phyloP scores from a whole-genome alignment of 2,113 vertebrate species.

The Actenoides hombroni region DNA sequence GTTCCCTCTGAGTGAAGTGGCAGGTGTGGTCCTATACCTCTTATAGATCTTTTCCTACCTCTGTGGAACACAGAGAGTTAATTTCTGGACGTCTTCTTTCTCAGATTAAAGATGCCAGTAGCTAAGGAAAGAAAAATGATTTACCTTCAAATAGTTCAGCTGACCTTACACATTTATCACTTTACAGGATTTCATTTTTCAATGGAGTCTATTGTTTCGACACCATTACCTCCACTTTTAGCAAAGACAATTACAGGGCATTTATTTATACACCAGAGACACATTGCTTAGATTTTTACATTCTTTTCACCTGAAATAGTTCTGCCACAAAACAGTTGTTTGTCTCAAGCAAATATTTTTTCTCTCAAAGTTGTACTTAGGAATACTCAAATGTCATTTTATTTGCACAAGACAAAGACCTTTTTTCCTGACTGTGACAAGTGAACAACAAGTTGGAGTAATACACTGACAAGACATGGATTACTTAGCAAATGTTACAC shows the following conservation, averaged over 20 bases:
- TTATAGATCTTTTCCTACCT: neutral
- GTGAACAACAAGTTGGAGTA: neutral
- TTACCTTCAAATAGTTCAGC: constrained; percentile 45
- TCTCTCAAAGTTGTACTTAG: constrained; percentile 10
- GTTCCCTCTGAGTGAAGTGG: neutral
- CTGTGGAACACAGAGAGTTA: constrained; percentile 39
- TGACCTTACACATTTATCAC: constrained; percentile 62
- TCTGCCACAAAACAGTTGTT: constrained; percentile 44
- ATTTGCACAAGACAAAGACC: constrained; percentile 45
- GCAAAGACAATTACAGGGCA: constrained; percentile 39
- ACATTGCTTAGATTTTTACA: constrained; percentile 38
- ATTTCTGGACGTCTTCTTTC: neutral
- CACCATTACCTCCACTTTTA: constrained; percentile 51
- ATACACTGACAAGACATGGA: neutral
- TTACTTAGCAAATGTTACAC: constrained; percentile 5
- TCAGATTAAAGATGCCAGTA: constrained; percentile 32
- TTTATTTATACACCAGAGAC: constrained; percentile 56
- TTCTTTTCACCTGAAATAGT: constrained; percentile 34
- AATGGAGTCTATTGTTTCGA: constrained; percentile 50
- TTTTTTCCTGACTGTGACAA: constrained; percentile 20
- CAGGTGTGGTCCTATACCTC: constrained; percentile 20
- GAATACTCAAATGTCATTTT: constrained; percentile 39
- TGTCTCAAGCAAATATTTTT: constrained; percentile 62
- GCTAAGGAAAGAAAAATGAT: constrained; percentile 34
- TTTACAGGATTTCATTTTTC: constrained; percentile 57